A percentile compares a stretch with the other conserved stretches of the same genome.
phyloP scores from a whole-genome alignment of 2,888 invertebrate genomes.

The Linnaemya tessellans region DNA sequence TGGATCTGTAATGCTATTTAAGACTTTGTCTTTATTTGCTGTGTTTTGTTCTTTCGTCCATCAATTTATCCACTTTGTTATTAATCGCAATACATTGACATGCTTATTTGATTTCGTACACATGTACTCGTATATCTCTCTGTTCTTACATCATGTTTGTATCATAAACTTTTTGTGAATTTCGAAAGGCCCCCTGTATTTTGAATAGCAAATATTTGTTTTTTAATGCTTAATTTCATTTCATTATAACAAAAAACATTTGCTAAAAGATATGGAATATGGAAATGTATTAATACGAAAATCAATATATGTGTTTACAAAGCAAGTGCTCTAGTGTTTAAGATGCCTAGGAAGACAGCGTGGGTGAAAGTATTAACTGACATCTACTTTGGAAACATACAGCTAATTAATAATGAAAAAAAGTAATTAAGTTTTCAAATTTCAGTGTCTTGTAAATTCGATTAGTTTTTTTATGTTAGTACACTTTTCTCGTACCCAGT shows the following conservation, averaged over 20 bases:
- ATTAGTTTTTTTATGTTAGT: no score
- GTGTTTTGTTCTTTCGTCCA: not conserved
- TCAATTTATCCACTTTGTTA: slow-evolving; percentile 7
- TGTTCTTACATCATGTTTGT: not conserved
- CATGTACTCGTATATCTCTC: not conserved
- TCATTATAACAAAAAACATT: not conserved
- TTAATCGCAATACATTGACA: not conserved
- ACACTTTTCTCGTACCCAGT: no score
- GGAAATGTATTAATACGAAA: no score
- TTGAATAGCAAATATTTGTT: not conserved
- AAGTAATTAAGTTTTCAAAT: no score
- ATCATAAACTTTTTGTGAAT: not conserved
- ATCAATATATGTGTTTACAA: not conserved
- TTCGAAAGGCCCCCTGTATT: not conserved
- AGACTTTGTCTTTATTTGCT: not conserved
- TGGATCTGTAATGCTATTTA: not conserved
- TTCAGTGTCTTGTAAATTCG: no score
- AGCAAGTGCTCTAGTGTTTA: not conserved
- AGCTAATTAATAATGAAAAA: no score
- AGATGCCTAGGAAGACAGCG: no score
- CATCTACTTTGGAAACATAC: no score
- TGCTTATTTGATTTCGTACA: not conserved
- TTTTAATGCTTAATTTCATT: not conserved
- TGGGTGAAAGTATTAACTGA: no score
- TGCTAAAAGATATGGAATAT: no score